Percentiles rank a stretch among this genome's conserved stretches.
These are phyloP conservation scores for Protodeltote pygarga DNA, from an alignment of 2,888 invertebrate genomes.

Conservation along the genomic window DNA sequence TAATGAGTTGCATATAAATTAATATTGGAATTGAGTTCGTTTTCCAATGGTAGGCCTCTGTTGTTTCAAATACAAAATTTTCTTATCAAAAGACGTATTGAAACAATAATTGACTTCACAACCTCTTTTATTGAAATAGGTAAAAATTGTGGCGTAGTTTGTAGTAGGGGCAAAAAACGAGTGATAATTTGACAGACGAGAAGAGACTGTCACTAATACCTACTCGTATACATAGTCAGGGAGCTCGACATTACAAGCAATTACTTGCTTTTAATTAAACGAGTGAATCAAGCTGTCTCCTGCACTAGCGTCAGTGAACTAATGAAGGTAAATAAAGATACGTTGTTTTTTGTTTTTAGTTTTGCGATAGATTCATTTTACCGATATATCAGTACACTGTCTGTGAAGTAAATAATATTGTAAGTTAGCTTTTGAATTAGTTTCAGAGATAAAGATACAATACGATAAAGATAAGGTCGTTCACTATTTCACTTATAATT, in stretches of 20 bases:
- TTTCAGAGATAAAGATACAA: too few species aligned
- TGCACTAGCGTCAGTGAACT: slow-evolving; percentile 32
- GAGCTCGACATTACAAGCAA: slow-evolving; percentile 42
- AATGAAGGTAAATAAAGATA: slow-evolving; percentile 36
- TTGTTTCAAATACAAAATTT: neutral
- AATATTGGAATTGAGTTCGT: too few species aligned
- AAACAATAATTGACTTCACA: too few species aligned
- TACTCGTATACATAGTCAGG: slow-evolving; percentile 7
- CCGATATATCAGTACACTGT: too few species aligned
- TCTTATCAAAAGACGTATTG: too few species aligned
- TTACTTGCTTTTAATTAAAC: slow-evolving; percentile 51
- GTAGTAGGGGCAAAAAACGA: slow-evolving; percentile 7
- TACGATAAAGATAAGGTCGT: too few species aligned
- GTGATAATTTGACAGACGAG: slow-evolving; percentile 17
- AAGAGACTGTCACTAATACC: slow-evolving; percentile 20
- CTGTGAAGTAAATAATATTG: too few species aligned
- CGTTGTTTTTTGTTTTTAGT: slow-evolving; percentile 20
- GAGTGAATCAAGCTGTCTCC: slow-evolving; percentile 44
- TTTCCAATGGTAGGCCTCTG: too few species aligned
- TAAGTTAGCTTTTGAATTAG: too few species aligned
- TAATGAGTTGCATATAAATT: too few species aligned
- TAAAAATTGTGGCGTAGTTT: too few species aligned
- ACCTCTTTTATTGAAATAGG: neutral
- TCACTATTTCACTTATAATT: too few species aligned
- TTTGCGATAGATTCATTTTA: slow-evolving; percentile 5